These are phyloP conservation scores for Cherax quadricarinatus DNA, from an alignment of 1,140 invertebrate species.

Conservation along the genomic window DNA sequence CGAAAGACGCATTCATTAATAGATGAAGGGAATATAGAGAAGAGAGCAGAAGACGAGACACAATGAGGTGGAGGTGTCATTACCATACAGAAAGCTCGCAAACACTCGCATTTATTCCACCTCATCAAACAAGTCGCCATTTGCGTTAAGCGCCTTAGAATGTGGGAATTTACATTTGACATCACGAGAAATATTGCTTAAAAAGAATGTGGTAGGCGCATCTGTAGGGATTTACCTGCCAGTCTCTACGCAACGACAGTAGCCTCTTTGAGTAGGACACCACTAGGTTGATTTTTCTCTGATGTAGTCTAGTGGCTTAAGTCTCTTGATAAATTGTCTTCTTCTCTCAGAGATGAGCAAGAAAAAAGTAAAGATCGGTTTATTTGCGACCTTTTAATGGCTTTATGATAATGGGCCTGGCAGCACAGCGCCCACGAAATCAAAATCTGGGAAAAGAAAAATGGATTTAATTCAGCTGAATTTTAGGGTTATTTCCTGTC, in stretches of 20 bases:
- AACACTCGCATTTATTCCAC: constrained; percentile 48
- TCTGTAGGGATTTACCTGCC: background rate
- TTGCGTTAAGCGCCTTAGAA: constrained; percentile 71
- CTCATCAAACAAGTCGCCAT: constrained; percentile 68
- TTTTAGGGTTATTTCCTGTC: background rate
- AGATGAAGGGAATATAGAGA: too few relatives aligned
- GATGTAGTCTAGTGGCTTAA: constrained; percentile 14
- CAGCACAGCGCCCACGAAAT: constrained; percentile 48
- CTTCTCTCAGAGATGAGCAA: constrained; percentile 61
- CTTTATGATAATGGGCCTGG: constrained; percentile 69
- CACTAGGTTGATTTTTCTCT: background rate
- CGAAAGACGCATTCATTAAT: too few relatives aligned
- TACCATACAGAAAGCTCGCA: background rate
- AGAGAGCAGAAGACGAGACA: background rate
- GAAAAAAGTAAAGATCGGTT: constrained; percentile 69
- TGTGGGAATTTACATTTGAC: constrained; percentile 70
- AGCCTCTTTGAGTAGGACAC: background rate
- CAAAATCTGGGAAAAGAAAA: constrained; percentile 38
- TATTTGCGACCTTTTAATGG: constrained; percentile 70
- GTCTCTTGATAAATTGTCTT: constrained; percentile 17
- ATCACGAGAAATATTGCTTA: constrained; percentile 68
- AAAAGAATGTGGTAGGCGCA: constrained; percentile 32
- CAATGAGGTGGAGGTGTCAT: background rate
- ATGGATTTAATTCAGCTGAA: constrained; percentile 4
- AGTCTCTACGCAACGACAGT: background rate